phyloP scores from a whole-genome alignment of 2,888 invertebrate species.

The Drosophila sordidula region DNA sequence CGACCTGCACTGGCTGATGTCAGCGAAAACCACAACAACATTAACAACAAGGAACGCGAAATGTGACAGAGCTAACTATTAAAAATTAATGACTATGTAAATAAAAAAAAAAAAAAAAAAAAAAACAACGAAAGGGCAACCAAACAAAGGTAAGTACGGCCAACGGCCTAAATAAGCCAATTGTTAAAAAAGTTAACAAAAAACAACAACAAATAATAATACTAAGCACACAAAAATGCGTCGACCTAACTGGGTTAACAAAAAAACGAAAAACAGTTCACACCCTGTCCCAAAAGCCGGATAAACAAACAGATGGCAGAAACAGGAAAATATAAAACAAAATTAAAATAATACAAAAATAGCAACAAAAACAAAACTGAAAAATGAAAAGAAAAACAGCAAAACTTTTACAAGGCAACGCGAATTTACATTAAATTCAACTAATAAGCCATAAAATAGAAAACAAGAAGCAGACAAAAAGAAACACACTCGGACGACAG shows the following conservation, averaged over 20 bases:
- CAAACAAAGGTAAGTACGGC: slow-evolving; percentile 65
- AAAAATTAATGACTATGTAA: slow-evolving; percentile 73
- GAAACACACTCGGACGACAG: slow-evolving; percentile 25
- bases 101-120: slow-evolving; percentile 48
- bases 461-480: slow-evolving; percentile 12
- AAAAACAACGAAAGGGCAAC: slow-evolving; percentile 21
- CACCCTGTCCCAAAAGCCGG: slow-evolving; percentile 46
- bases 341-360: slow-evolving; percentile 14
- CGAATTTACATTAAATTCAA: slow-evolving; percentile 65
- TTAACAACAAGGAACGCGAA: slow-evolving; percentile 2
- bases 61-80: slow-evolving; percentile 45
- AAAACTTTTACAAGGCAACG: slow-evolving; percentile 50
- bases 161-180: slow-evolving; percentile 43
- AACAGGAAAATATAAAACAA: slow-evolving; percentile 27
- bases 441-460: slow-evolving; percentile 67
- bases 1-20: slow-evolving; percentile 57
- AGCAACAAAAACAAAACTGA: slow-evolving; percentile 12
- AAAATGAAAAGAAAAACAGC: slow-evolving; percentile 6
- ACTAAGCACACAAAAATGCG: slow-evolving; percentile 20
- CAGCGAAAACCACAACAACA: slow-evolving; percentile 29
- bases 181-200: slow-evolving; percentile 39
- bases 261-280: slow-evolving; percentile 42
- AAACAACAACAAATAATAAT: slow-evolving; percentile 26
- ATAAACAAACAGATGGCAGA: slow-evolving; percentile 39
- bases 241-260: slow-evolving; percentile 64